These are phyloP conservation scores for Sebastes cheni DNA, from an alignment of 2,797 vertebrate genomes.

Conservation along the genomic window DNA sequence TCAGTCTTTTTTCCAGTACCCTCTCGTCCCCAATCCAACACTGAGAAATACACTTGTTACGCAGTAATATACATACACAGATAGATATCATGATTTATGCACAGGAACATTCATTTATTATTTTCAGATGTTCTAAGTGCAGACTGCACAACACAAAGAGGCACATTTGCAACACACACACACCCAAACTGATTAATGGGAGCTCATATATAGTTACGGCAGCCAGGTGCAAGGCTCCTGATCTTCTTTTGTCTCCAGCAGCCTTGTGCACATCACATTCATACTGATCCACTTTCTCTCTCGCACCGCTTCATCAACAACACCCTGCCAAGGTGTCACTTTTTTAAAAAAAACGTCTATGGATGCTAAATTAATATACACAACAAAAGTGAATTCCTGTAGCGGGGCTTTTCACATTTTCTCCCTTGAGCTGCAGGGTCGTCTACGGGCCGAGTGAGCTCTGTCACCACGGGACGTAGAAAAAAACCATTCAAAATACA, in stretches of 20 bases:
- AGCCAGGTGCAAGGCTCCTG: conserved; percentile 58
- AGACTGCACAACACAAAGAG: conserved; percentile 18
- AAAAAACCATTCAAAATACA: conserved; percentile 49
- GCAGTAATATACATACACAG: not conserved
- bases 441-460: conserved; percentile 27
- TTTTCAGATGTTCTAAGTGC: conserved; percentile 6
- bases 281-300: conserved; percentile 41
- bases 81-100: conserved; percentile 30
- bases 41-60: not conserved
- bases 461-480: conserved; percentile 16
- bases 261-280: conserved; percentile 48
- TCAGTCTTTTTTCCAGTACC: not conserved
- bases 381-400: conserved; percentile 38
- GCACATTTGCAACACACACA: not conserved
- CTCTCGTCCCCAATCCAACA: not conserved
- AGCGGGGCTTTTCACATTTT: conserved; percentile 2
- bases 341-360: conserved; percentile 25
- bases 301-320: conserved; percentile 22
- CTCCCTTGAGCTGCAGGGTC: conserved; percentile 32
- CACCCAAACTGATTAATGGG: conserved; percentile 72
- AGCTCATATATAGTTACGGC: conserved; percentile 56
- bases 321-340: conserved; percentile 12
- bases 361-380: conserved; percentile 46
- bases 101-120: conserved; percentile 34
- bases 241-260: conserved; percentile 62